Conservation (phyloP, 2,113 vertebrate genomes). For the Atractosteus spatula region DNA sequence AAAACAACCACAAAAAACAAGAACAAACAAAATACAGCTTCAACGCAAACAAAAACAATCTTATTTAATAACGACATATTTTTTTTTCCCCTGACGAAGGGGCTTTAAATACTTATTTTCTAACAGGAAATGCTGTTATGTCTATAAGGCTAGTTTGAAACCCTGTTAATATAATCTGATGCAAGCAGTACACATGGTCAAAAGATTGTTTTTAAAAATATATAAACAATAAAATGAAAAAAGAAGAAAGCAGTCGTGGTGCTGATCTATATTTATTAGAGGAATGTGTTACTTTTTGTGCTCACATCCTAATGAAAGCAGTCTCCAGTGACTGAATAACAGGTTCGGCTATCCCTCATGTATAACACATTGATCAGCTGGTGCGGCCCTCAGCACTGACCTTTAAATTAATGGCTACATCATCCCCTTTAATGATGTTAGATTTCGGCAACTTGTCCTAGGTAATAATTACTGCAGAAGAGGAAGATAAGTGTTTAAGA, state of each 20-base stretch:
- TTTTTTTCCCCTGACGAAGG: too few relatives aligned
- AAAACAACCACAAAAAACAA: not conserved
- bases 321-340: constrained; percentile 12
- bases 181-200: not conserved
- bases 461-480: constrained; percentile 13
- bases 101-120: too few relatives aligned
- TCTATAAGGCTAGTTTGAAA: too few relatives aligned
- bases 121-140: too few relatives aligned
- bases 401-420: constrained; percentile 18
- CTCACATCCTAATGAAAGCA: not conserved
- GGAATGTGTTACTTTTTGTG: not conserved
- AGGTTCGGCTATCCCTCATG: constrained; percentile 17
- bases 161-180: not conserved
- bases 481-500: not conserved
- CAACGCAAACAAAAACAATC: not conserved
- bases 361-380: constrained; percentile 17
- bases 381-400: constrained; percentile 9
- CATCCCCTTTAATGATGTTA: constrained; percentile 19
- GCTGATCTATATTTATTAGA: not conserved
- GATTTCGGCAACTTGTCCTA: constrained; percentile 16
- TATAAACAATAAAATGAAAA: not conserved
- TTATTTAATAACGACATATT: not conserved
- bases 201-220: not conserved
- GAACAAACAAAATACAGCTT: not conserved
- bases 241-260: not conserved